Evolutionary conservation across 2,888 invertebrate genomes (phyloP).

Genomic region (Plebejus melissa): DNA sequence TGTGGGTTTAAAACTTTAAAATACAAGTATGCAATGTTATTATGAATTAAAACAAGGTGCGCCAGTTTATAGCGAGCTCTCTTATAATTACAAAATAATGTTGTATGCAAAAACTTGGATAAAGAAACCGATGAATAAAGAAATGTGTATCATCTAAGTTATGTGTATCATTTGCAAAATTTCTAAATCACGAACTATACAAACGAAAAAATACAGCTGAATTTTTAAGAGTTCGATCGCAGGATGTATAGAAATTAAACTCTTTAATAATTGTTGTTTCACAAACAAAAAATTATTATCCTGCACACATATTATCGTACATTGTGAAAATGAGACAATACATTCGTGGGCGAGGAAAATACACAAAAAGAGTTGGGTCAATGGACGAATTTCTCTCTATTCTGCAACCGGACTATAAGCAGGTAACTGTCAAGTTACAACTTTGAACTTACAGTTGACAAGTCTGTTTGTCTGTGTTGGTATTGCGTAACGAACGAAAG

Average conservation of each 20-base stretch:
- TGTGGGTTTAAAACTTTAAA: conserved; percentile 32
- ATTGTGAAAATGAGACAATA: too few relatives aligned
- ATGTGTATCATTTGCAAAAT: background rate
- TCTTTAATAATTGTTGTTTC: background rate
- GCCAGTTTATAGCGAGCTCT: conserved; percentile 60
- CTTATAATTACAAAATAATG: conserved; percentile 45
- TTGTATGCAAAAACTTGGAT: conserved; percentile 14
- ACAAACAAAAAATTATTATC: background rate
- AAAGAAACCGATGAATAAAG: background rate
- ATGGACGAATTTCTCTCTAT: too few relatives aligned
- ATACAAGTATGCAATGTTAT: conserved; percentile 52
- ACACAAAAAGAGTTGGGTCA: too few relatives aligned
- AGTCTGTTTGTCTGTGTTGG: background rate
- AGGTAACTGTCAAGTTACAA: too few relatives aligned
- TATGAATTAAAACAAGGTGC: conserved; percentile 71
- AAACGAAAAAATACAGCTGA: too few relatives aligned
- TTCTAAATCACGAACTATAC: background rate
- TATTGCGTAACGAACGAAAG: background rate
- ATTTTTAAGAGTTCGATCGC: background rate
- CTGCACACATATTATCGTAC: too few relatives aligned
- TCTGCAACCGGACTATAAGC: too few relatives aligned
- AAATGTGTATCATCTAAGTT: background rate
- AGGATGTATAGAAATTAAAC: background rate
- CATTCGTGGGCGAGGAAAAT: too few relatives aligned
- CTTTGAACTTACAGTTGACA: background rate